Evolutionary conservation across 2,113 vertebrate species (phyloP).

Genomic region (Calyptomena viridis): DNA sequence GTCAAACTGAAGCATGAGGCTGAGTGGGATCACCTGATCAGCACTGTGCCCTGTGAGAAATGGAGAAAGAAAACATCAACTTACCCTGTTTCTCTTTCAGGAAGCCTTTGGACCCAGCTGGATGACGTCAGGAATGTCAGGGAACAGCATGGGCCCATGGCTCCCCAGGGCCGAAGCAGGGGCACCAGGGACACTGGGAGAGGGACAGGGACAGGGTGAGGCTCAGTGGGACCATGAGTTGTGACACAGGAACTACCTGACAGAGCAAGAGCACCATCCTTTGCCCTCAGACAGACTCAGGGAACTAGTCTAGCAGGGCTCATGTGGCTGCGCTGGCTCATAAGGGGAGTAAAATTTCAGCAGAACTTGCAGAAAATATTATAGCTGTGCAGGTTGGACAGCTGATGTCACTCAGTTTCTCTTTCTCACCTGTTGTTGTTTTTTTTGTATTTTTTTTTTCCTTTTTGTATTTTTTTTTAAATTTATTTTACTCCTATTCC

Average conservation of each 20-base stretch:
- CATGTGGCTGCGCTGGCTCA: not conserved
- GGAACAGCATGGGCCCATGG: not conserved
- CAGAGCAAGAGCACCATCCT: fast-evolving
- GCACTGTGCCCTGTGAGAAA: not conserved
- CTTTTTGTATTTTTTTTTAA: not conserved
- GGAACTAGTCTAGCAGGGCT: fast-evolving
- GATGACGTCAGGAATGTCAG: not conserved
- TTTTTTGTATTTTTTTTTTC: no score
- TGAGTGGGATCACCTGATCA: not conserved
- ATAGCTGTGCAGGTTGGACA: not conserved
- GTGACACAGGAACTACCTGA: not conserved
- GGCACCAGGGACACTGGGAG: fast-evolving
- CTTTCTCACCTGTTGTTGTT: not conserved
- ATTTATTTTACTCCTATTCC: not conserved
- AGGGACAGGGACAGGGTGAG: not conserved
- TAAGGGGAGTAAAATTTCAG: fast-evolving
- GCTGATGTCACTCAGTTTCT: not conserved
- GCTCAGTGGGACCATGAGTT: fast-evolving
- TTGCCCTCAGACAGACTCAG: not conserved
- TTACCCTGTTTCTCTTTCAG: not conserved
- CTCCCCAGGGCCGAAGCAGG: not conserved
- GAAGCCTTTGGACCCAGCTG: not conserved
- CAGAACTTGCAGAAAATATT: not conserved
- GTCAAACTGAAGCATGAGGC: fast-evolving
- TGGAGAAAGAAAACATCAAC: not conserved